A percentile compares a stretch with the other conserved stretches of the same genome.
These are phyloP conservation scores for Podilymbus podiceps DNA, from an alignment of 2,113 vertebrate genomes.

Conservation along the genomic window DNA sequence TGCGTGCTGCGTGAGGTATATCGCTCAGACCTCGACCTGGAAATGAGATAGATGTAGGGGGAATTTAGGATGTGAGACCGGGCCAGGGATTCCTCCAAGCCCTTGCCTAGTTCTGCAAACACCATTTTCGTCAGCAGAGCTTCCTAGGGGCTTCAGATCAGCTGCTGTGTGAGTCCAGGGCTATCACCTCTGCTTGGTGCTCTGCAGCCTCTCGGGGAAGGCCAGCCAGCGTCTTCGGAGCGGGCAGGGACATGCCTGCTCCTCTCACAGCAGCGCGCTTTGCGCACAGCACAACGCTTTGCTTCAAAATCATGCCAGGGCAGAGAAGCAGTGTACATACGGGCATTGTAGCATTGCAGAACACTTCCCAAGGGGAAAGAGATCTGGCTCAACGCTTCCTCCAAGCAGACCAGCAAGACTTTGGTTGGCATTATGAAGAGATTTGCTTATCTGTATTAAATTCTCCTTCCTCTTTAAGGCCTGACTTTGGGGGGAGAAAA, in stretches of 20 bases:
- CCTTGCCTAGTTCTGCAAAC: neutral
- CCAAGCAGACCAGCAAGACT: neutral
- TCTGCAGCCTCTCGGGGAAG: neutral
- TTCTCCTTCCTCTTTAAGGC: neutral
- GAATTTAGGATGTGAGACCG: neutral
- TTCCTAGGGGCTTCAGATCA: neutral
- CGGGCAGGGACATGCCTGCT: accelerated
- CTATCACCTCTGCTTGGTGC: neutral
- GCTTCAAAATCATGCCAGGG: neutral
- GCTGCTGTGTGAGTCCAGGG: neutral
- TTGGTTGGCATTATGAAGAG: neutral
- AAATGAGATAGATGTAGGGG: neutral
- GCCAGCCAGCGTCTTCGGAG: neutral
- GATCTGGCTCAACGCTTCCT: neutral
- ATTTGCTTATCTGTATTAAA: neutral
- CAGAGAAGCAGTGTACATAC: accelerated
- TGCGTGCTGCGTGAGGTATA: neutral
- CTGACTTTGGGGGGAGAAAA: neutral
- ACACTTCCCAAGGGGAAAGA: neutral
- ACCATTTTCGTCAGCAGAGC: neutral
- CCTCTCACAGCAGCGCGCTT: neutral
- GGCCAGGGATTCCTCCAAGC: neutral
- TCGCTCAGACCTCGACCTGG: neutral
- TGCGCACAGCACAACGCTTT: neutral
- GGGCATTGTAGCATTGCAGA: accelerated